phyloP scores from a whole-genome alignment of 2,797 vertebrate genomes.

The Gallinago stenura region DNA sequence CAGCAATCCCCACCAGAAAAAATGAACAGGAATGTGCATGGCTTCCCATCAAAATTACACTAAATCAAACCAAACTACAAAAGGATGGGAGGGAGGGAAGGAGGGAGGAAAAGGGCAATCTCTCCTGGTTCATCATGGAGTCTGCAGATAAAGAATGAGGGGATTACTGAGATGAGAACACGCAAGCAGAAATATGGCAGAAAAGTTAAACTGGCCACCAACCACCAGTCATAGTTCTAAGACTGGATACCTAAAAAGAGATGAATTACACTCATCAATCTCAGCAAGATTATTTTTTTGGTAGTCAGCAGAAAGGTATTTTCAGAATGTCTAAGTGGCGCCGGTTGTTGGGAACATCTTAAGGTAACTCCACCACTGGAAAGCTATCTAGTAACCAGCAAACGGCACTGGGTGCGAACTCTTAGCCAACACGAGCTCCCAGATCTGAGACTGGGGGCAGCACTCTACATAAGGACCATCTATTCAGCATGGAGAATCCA shows the following conservation, averaged over 20 bases:
- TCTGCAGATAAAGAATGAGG: not conserved
- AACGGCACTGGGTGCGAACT: fast-evolving
- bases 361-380: not conserved
- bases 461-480: fast-evolving
- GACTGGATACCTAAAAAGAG: not conserved
- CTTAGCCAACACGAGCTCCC: fast-evolving
- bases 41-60: not conserved
- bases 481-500: not conserved
- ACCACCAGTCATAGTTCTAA: not conserved
- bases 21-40: not conserved
- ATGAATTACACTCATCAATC: not conserved
- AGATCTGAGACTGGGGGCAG: not conserved
- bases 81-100: not conserved
- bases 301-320: not conserved
- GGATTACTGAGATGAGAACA: not conserved
- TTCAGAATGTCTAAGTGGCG: not conserved
- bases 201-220: not conserved
- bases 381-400: not conserved
- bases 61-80: not conserved
- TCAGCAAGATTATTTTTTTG: not conserved
- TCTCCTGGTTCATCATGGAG: not conserved
- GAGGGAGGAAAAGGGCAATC: not conserved
- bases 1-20: not conserved
- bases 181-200: not conserved
- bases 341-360: not conserved